Conservation (phyloP, 2,113 vertebrate species). For the Oreochromis tanganicae region DNA sequence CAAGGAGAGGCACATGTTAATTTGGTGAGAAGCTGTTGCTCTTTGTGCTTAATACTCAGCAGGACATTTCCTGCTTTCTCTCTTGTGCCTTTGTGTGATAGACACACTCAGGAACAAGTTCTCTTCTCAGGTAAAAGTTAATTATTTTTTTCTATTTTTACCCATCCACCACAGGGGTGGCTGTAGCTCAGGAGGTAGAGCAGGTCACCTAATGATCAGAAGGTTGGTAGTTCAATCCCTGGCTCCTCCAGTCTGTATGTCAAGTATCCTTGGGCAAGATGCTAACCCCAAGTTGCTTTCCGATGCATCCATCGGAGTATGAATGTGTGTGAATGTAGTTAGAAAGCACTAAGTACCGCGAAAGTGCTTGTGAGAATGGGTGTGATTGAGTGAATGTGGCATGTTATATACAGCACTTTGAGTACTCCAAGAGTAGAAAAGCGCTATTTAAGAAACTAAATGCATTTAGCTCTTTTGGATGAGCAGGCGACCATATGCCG, state of each 20-base stretch:
- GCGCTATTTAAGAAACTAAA: too few species aligned
- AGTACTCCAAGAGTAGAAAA: too few species aligned
- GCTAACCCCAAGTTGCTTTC: background rate
- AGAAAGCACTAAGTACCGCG: too few species aligned
- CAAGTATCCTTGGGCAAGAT: background rate
- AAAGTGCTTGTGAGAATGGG: too few species aligned
- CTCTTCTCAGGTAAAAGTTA: background rate
- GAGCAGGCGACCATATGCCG: too few species aligned
- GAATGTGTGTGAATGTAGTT: background rate
- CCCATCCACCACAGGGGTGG: background rate
- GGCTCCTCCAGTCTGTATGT: background rate
- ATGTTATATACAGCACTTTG: too few species aligned
- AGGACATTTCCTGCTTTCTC: background rate
- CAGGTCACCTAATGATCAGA: background rate
- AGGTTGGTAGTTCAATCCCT: background rate
- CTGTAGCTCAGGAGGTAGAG: background rate
- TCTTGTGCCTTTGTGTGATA: background rate
- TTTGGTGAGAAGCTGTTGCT: background rate
- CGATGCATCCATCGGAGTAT: background rate
- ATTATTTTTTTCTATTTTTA: background rate
- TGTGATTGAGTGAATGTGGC: too few species aligned
- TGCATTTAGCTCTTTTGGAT: too few species aligned
- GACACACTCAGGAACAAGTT: background rate
- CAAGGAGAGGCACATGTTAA: conserved; percentile 15
- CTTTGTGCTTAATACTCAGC: background rate